Evolutionary conservation across 2,888 invertebrate species (phyloP).

Genomic region (Leptura quadrifasciata): DNA sequence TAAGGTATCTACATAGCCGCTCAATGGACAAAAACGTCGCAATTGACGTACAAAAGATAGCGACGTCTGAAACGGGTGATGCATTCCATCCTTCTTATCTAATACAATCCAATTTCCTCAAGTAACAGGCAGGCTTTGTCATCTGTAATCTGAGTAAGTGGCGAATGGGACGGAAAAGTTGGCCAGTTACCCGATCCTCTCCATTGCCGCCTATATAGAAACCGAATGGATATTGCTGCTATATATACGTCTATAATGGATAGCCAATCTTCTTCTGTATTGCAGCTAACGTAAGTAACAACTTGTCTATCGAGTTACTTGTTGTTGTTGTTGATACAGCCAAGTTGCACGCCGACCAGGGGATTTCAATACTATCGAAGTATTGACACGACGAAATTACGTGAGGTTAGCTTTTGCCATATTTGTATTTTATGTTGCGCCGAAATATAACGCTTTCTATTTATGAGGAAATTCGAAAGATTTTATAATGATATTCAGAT

Average conservation of each 20-base stretch:
- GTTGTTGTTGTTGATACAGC: constrained; percentile 12
- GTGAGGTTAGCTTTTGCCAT: not conserved
- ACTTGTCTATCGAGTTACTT: constrained; percentile 17
- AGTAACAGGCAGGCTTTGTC: constrained; percentile 61
- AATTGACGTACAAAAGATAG: constrained; percentile 12
- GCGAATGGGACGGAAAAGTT: constrained; percentile 66
- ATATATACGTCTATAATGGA: constrained; percentile 59
- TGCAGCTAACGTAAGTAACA: constrained; percentile 17
- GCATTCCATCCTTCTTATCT: constrained; percentile 59
- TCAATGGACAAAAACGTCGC: constrained; percentile 9
- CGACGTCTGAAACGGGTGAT: constrained; percentile 16
- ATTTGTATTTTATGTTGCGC: too few species aligned
- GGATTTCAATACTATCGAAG: constrained; percentile 10
- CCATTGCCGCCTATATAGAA: constrained; percentile 44
- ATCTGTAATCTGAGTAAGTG: constrained; percentile 66
- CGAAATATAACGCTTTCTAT: too few species aligned
- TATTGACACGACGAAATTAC: not conserved
- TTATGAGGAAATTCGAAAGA: too few species aligned
- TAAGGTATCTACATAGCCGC: not conserved
- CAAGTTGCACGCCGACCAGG: not conserved
- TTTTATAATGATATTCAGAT: too few species aligned
- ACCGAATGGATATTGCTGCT: constrained; percentile 67
- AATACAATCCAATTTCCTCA: constrained; percentile 62
- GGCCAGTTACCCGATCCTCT: constrained; percentile 52
- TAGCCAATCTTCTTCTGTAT: constrained; percentile 37